Evolutionary conservation across 2,113 vertebrate genomes (phyloP), one percentile per base, ranked within the genome.

Genomic region (Abramis brama): DNA sequence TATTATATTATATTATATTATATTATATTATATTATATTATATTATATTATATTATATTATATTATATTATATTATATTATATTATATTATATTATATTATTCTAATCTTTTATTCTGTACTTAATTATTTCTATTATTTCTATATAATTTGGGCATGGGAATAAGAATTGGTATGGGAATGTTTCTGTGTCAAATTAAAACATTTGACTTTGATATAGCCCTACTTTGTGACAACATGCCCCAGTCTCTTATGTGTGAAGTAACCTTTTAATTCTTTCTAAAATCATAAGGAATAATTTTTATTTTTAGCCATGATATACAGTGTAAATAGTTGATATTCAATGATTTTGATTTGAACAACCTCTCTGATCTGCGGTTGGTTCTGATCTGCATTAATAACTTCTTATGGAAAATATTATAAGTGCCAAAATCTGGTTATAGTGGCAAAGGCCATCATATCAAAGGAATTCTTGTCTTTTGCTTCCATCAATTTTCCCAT

Each of bases 391-490:
- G 25, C 15, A 33, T 43, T n/a, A 9, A 17, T 62, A 36, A 27
- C 39, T 47, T 82, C 45, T 33, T 33, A 70, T 12, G 60, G 10
- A 68, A 82, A 68, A 68, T 64, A 82, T 68, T 13, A 82, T 7
- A 8, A 68, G 27, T 50, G 25, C 17, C 62, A n/a, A 70, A 36
- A 47, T 47, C 39, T 50, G 79, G 79, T 82, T 82, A 52, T 33
- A 10, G 62, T 52, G 45, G 45, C 27, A 36, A 68, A 68, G 60
- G 43, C 11, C 90, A 90, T 36, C 11, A 4, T 30, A 50, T 66
- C 17, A 64, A 62, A 50, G 27, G 43, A 68, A 36, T 59, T 70
- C 47, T 23, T 27, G 45, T 64, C 11, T 30, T 68, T 43, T 71
- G 64, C 33, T 57, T 59, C 39, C 43, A 73, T 86, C 39, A 79